Conservation (phyloP, 1,140 invertebrate genomes). For the Lepidurus packardi region DNA sequence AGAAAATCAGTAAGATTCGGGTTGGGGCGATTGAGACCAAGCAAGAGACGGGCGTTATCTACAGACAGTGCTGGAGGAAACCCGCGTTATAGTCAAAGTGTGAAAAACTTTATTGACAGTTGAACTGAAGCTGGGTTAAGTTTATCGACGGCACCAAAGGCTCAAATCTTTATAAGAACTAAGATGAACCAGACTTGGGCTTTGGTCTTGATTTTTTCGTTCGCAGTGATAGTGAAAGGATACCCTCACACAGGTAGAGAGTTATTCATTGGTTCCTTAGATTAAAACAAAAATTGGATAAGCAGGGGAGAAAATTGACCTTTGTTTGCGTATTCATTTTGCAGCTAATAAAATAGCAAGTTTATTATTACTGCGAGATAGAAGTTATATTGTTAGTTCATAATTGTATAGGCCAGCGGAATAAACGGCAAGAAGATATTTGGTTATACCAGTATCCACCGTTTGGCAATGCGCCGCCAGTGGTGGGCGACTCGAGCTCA, state of each 20-base stretch:
- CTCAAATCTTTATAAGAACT: too few relatives aligned
- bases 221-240: background rate
- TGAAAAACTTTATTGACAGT: too few relatives aligned
- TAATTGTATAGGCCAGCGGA: background rate
- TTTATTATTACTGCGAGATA: background rate
- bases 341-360: background rate
- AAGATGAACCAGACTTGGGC: background rate
- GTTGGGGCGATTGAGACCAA: background rate
- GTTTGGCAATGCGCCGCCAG: background rate
- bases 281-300: too few relatives aligned
- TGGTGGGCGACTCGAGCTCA: background rate
- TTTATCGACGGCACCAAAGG: too few relatives aligned
- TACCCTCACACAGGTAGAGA: background rate
- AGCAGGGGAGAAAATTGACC: too few relatives aligned
- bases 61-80: background rate
- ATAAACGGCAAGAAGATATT: background rate
- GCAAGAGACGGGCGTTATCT: background rate
- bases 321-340: background rate
- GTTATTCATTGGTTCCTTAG: background rate
- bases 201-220: background rate
- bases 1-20: background rate
- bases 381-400: background rate
- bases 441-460: background rate
- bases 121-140: too few relatives aligned
- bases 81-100: background rate